A percentile compares a stretch with the other conserved stretches of the same genome.
Conservation (phyloP, 2,888 invertebrate genomes). For the Cybosia mesomella region DNA sequence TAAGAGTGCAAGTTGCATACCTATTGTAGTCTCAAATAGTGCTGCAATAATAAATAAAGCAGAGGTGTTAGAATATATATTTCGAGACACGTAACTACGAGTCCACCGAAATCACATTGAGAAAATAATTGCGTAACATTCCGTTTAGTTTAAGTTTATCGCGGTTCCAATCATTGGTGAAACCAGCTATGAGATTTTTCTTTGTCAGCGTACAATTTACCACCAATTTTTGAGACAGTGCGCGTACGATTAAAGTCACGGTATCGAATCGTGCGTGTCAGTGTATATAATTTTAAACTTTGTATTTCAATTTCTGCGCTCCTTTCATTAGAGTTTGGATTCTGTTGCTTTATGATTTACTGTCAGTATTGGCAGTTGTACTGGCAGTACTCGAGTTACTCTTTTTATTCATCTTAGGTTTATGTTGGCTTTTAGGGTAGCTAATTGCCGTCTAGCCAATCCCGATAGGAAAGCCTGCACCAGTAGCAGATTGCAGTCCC, state of each 20-base stretch:
- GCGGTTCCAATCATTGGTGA: not conserved
- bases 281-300: not conserved
- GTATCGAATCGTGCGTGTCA: not conserved
- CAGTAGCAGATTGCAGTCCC: no score
- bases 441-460: no score
- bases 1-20: not conserved
- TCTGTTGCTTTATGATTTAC: not conserved
- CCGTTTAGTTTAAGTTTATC: not conserved
- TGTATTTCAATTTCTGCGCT: not conserved
- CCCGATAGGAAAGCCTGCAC: no score
- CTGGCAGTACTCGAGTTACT: no score
- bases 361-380: no score
- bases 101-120: no score
- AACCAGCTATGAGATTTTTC: not conserved
- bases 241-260: not conserved
- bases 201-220: not conserved
- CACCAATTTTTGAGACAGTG: no score
- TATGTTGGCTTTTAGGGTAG: no score
- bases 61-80: not conserved
- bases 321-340: not conserved
- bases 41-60: not conserved
- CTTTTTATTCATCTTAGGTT: no score
- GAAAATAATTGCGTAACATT: not conserved
- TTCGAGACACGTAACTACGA: no score
- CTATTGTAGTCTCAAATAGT: not conserved